Conservation (phyloP, 2,797 vertebrate genomes). For the Peromyscus aztecus region DNA sequence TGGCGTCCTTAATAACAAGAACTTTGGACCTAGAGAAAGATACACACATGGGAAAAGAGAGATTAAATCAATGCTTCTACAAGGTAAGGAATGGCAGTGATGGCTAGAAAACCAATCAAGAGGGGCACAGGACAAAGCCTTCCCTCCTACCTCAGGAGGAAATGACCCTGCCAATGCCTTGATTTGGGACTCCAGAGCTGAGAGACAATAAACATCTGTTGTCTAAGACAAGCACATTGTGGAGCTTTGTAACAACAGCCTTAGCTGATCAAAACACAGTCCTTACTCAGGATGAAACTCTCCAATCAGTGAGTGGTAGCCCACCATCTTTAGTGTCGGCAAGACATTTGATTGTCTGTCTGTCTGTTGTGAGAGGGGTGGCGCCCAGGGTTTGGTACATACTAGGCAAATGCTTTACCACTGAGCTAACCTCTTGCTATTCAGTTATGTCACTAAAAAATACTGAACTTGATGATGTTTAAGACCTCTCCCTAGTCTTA, state of each 20-base stretch:
- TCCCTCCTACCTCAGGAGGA: neutral
- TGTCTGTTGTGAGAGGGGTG: neutral
- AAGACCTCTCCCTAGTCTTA: neutral
- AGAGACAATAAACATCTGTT: neutral
- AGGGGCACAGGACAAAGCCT: accelerated
- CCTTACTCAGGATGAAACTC: neutral
- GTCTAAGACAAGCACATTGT: neutral
- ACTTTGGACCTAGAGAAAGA: neutral
- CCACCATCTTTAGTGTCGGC: neutral
- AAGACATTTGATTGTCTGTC: neutral
- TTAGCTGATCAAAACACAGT: neutral
- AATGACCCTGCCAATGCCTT: neutral
- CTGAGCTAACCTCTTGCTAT: neutral
- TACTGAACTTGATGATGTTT: neutral
- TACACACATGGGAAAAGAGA: neutral
- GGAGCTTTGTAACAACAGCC: neutral
- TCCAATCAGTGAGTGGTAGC: no score
- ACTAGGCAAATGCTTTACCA: neutral
- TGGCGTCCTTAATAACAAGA: neutral
- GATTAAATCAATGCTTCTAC: neutral
- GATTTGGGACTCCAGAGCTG: neutral
- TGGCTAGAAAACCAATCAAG: neutral
- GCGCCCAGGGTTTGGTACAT: neutral
- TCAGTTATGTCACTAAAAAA: neutral
- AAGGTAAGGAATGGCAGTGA: neutral